These are phyloP conservation scores for Orbicella faveolata DNA, from an alignment of 64 coral and sea anemone genomes.

Conservation along the genomic window DNA sequence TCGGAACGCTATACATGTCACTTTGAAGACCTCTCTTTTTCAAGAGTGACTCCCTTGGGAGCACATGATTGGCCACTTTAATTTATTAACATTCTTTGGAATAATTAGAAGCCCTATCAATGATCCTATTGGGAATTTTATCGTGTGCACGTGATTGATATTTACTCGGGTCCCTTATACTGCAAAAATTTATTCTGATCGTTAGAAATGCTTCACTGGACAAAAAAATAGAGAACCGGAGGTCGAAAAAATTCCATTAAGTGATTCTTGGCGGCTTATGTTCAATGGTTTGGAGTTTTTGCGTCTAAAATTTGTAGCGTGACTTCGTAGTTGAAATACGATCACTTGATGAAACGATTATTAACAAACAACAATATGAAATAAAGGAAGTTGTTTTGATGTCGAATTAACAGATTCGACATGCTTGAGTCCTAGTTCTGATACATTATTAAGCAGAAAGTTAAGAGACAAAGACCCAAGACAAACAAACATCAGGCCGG, in stretches of 20 bases:
- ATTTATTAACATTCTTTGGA: slow-evolving; percentile 52
- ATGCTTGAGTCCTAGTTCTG: not conserved
- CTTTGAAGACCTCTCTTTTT: slow-evolving; percentile 10
- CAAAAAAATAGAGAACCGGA: not conserved
- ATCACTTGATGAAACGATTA: slow-evolving; percentile 35
- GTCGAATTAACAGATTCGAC: slow-evolving; percentile 9
- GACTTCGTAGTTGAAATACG: slow-evolving; percentile 35
- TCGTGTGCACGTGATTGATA: slow-evolving; percentile 7
- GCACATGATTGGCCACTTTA: slow-evolving; percentile 41
- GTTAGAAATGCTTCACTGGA: not conserved
- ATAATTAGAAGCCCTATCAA: slow-evolving; percentile 54
- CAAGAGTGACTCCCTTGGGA: slow-evolving; percentile 49
- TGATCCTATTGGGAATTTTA: slow-evolving; percentile 44
- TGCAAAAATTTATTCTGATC: slow-evolving; percentile 2
- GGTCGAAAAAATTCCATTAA: not conserved
- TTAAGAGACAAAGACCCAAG: not conserved
- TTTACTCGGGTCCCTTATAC: not conserved
- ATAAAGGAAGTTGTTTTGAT: slow-evolving; percentile 27
- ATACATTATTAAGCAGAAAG: not conserved
- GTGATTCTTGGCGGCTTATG: not conserved
- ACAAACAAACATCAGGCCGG: not conserved
- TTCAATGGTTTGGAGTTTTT: not conserved
- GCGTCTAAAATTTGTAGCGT: not conserved
- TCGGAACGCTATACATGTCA: not conserved
- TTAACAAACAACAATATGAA: slow-evolving; percentile 14